Base-by-base conservation (phyloP, 1,140 invertebrate genomes). In the Zophobas morio region DNA sequence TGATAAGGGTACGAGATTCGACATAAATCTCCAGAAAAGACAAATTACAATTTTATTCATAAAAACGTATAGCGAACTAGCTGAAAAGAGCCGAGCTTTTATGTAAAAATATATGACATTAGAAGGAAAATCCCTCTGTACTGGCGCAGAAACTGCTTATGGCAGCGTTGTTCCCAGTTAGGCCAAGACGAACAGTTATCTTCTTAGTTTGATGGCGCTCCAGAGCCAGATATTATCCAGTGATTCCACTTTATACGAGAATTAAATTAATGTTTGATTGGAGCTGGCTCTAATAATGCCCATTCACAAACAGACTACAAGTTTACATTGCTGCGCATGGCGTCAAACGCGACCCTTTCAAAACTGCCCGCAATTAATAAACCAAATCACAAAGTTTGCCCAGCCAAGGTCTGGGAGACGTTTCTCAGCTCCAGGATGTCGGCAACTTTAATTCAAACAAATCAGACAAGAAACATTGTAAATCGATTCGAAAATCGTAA, bases 211-310 rank as follows among this genome's bases (percentile, higher is more conserved):
- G 54, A 57, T 57, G 34, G 54, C 54, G 32, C 34, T 57, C 34
- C 2, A 63, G 57, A 63, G 57, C 73, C 36, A 37, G 49, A 74
- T 57, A 74, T 74, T 63, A 74, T 74, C 73, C 36, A 72, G 70
- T 53, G 40, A 42, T 51, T 42, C 40, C 40, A 57, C 53, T 56
- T 74, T 74, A 74, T 74, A 57, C 35, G 74, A 8, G 74, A 56
- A 75, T 75, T 60, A 75, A 75, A 75, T 75, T 63, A 75, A 34
- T 42, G 36, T 75, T 57, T 60, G 74, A 75, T 75, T 75, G 56
- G 54, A 36, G 37, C 57, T 20, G 54, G 63, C 8, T 54, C 51
- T 57, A 74, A 74, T 74, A 74, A 74, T 74, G 53, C 8, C 74
- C 54, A 63, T 60, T 75, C 54, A 75, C 54, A 63, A 75, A 46